Conservation (phyloP, 1,140 invertebrate genomes). For the Aphelinus atriplicis region DNA sequence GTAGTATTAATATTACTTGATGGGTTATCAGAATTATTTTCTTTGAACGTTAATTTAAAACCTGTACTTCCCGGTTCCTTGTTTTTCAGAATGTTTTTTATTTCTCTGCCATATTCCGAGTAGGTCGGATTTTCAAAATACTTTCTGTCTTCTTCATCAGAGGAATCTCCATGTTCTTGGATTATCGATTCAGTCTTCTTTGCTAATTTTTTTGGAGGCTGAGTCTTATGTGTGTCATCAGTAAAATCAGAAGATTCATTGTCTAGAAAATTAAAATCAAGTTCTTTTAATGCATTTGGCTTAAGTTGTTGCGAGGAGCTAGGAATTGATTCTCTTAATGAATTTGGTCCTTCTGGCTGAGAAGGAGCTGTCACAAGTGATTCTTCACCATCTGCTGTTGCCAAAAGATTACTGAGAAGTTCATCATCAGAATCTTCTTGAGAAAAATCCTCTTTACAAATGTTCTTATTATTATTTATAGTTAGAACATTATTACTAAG, state of each 20-base stretch:
- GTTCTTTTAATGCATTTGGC: constrained; percentile 44
- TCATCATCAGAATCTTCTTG: constrained; percentile 52
- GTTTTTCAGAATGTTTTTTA: constrained; percentile 73
- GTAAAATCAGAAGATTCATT: background rate
- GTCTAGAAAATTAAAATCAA: constrained; percentile 56
- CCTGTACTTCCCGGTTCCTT: constrained; percentile 58
- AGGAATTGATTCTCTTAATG: background rate
- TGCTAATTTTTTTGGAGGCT: background rate
- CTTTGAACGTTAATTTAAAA: constrained; percentile 38
- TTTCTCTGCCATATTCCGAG: constrained; percentile 73
- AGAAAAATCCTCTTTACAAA: background rate
- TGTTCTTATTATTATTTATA: too few species aligned
- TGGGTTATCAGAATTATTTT: constrained; percentile 20
- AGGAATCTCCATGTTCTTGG: constrained; percentile 75
- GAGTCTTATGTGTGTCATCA: background rate
- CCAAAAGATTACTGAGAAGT: constrained; percentile 54
- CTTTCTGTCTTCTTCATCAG: constrained; percentile 82
- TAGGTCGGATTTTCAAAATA: constrained; percentile 78
- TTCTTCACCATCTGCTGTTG: constrained; percentile 39
- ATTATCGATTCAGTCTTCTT: constrained; percentile 8
- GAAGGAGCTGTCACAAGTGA: background rate
- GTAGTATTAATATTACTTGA: constrained; percentile 48
- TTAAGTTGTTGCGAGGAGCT: background rate
- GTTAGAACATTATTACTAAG: too few species aligned
- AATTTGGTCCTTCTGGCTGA: background rate